phyloP scores from a whole-genome alignment of 2,797 vertebrate species.

The Otolemur crassicaudatus region DNA sequence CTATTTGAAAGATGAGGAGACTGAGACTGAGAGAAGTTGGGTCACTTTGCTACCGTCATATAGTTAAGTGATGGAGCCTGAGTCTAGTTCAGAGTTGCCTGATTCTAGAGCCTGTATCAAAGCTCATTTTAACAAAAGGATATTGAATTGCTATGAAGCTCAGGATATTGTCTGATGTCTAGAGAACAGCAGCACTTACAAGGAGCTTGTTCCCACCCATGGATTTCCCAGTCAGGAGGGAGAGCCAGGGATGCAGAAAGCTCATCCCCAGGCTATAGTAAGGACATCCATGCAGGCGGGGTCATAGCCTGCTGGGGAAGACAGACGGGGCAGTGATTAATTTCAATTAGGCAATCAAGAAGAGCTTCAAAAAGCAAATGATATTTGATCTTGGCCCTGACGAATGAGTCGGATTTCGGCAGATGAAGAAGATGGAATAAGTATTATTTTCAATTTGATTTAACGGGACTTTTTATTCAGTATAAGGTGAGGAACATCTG shows the following conservation, averaged over 20 bases:
- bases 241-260: too few relatives aligned
- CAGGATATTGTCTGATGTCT: too few relatives aligned
- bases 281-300: too few relatives aligned
- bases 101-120: not conserved
- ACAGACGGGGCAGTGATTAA: not conserved
- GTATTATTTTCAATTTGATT: not conserved
- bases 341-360: not conserved
- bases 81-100: not conserved
- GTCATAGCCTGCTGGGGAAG: rapidly evolving
- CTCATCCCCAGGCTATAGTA: rapidly evolving
- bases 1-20: not conserved
- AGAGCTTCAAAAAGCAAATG: not conserved
- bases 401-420: not conserved
- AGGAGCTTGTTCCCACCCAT: not conserved
- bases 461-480: not conserved
- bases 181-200: rapidly evolving
- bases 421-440: not conserved
- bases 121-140: not conserved
- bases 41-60: not conserved
- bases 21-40: not conserved
- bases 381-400: not conserved
- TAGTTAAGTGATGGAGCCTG: too few relatives aligned
- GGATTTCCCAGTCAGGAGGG: not conserved
- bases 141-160: not conserved
- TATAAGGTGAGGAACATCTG: not conserved